Evolutionary conservation across 2,888 invertebrate species (phyloP).

Genomic region (Lasius platythorax): DNA sequence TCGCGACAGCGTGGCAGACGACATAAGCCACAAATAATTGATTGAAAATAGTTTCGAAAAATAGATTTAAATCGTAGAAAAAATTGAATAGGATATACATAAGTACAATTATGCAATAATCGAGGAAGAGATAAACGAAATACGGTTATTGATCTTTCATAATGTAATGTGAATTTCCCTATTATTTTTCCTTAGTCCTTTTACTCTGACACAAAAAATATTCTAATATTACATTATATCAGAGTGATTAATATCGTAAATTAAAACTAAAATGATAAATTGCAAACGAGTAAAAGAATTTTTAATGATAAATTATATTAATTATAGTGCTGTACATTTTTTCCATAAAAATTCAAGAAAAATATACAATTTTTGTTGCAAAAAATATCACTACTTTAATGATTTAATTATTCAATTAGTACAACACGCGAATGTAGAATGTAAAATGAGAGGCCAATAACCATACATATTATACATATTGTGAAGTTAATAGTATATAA

Average conservation of each 20-base stretch:
- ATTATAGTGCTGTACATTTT: neutral
- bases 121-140: neutral
- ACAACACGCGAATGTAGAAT: constrained; percentile 5
- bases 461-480: neutral
- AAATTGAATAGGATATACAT: neutral
- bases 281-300: neutral
- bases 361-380: neutral
- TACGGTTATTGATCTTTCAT: constrained; percentile 29
- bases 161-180: neutral
- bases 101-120: constrained; percentile 26
- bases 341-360: neutral
- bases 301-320: neutral
- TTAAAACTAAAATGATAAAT: neutral
- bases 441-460: constrained; percentile 25
- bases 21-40: constrained; percentile 10
- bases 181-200: neutral
- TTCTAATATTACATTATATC: neutral
- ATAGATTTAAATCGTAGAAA: neutral
- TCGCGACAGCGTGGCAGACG: constrained; percentile 1
- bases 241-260: neutral
- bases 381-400: neutral
- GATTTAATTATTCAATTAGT: constrained; percentile 23
- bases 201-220: neutral
- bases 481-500: constrained; percentile 5
- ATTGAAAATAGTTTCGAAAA: neutral